Evolutionary conservation across 2,888 invertebrate species (phyloP), one percentile per base, ranked within the genome.

Genomic region (Macrophya alboannulata): DNA sequence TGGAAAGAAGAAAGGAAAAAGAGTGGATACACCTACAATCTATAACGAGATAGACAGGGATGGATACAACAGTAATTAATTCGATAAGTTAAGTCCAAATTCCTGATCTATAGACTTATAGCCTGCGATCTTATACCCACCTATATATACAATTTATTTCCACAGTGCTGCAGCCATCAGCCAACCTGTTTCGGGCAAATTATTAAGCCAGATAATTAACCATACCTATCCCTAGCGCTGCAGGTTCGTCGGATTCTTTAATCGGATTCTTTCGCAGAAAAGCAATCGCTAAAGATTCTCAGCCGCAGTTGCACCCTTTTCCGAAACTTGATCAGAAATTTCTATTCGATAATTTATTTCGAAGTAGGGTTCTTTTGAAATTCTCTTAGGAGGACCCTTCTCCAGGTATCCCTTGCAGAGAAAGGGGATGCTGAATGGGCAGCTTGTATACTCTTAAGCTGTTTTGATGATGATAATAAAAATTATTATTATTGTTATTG

Each of bases 171-270:
- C 25, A 68, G 37, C 25, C 31, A 31, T 31, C 1, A 25, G 6
- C 43, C 4, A 48, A 43, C 48, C 74, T 48, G 45, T 74, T 74
- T 45, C 74, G 15, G 45, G 48, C 43, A 48, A 74, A 74, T 74
- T 43, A 45, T 45, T 45, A 21, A 74, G 74, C 21, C 74, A 74
- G 74, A 74, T 74, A 74, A 74, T 74, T 48, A 48, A 74, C 68
- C 37, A 17, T 1, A 37, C 68, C 1, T 12, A 9, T 9, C 1
- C 4, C 37, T 31, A 8, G n/a, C 0, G 59, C 59, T 10, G 8
- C 21, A 31, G 31, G 3, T 25, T n/a, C 59, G 10, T 62, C 62
- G 62, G 9, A 21, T 62, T 25, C 62, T 62, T 62, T 25, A 4
- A 62, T 62, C 51, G 15, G 9, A 37, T 48, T 48, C 51, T 55